Base-by-base conservation (phyloP, 2,888 invertebrate genomes). In the Agrotis segetum region DNA sequence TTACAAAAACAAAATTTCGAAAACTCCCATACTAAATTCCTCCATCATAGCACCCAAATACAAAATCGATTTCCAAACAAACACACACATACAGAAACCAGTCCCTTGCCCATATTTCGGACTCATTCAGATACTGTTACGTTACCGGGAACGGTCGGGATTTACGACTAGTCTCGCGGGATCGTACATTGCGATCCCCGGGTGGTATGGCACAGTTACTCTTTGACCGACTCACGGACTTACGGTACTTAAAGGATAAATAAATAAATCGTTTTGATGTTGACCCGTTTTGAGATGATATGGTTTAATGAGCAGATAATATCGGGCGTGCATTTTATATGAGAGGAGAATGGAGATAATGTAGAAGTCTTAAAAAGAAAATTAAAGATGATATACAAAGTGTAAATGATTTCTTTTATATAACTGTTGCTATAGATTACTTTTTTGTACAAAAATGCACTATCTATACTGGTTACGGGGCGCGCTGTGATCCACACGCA, bases 121-220 rank as follows among this genome's bases (percentile, higher is more conserved):
- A 77, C 78, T 79, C 84, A 83, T 80, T 82, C 85, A 78, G 78
- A 86, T 90, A 91, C 91, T 90, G 93, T 92, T 92, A 92, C 84
- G 85, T 88, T 90, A 86, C 89, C 88, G 82, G 91, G 89, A 92
- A 87, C 83, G 74, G 24, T 34, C 72, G 71, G 87, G 85, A 91
- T 92, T 92, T 92, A 92, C 89, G 91, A 92, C 79, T 79, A 86
- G 86, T 78, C 79, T 71, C 71, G 58, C 79, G 71, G 87, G 84
- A 87, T 78, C 85, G 79, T 87, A 84, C 85, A 80, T 87, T 82
- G 81, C 81, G 58, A 76, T 60, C 88, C 74, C 79, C 90, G 87
- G 91, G 94, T 83, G 92, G 93, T 87, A 89, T 94, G 95, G 86
- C 95, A 93, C 94, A 91, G 88, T 93, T 94, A 91, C 92, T 87